A percentile compares a stretch with the other conserved stretches of the same genome.
Conservation (phyloP, 2,888 invertebrate species). For the Eupeodes latifasciatus region DNA sequence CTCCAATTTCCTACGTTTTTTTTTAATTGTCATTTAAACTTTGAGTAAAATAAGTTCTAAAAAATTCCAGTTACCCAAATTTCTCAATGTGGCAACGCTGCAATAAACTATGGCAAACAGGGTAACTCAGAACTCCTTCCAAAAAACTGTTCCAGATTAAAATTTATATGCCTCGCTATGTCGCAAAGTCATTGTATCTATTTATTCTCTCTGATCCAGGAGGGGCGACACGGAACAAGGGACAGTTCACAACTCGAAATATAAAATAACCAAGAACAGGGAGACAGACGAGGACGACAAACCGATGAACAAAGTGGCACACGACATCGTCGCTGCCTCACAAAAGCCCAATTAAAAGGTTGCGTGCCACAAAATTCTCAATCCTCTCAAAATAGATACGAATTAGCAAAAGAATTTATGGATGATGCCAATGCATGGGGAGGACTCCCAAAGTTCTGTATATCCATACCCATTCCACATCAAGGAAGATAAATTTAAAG, state of each 20-base stretch:
- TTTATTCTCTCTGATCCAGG: constrained; percentile 66
- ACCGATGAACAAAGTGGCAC: constrained; percentile 75
- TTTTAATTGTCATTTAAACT: too few relatives aligned
- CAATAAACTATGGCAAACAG: constrained; percentile 57
- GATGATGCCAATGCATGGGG: constrained; percentile 63
- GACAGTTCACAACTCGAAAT: constrained; percentile 55
- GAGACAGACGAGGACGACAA: constrained; percentile 40
- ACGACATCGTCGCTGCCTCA: constrained; percentile 73
- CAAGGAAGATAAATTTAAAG: constrained; percentile 62
- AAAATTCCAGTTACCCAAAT: neutral
- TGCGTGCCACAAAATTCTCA: constrained; percentile 77
- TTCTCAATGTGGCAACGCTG: neutral
- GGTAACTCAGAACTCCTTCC: constrained; percentile 56
- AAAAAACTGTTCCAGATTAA: constrained; percentile 69
- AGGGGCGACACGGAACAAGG: constrained; percentile 20
- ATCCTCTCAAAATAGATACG: constrained; percentile 76
- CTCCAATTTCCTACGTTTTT: too few relatives aligned
- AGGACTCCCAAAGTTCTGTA: constrained; percentile 46
- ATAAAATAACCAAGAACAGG: neutral
- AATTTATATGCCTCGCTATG: constrained; percentile 72
- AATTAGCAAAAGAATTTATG: constrained; percentile 77
- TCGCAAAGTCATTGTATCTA: constrained; percentile 73
- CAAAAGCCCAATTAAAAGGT: constrained; percentile 78
- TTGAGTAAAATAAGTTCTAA: too few relatives aligned
- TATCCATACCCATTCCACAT: constrained; percentile 28